Evolutionary conservation across 2,797 vertebrate species (phyloP), one percentile per base, ranked within the genome.

Genomic region (Sandelia bainsii): DNA sequence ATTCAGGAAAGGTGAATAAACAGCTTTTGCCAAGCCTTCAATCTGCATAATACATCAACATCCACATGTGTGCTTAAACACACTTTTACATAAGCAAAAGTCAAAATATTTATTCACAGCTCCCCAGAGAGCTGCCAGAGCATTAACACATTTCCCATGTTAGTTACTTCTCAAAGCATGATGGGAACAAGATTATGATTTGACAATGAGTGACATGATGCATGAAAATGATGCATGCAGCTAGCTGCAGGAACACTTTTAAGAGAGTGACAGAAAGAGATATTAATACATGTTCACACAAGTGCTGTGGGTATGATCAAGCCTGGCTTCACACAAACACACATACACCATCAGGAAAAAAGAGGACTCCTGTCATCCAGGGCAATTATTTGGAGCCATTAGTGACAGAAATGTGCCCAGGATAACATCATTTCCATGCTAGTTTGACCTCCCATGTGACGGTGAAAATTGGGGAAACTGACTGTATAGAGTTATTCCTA

Each of bases 51-150:
- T 25, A 25, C 25, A 29, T 29, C 27, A 29, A 29, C 27, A 29
- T 29, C 27, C 62, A 22, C 9, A 34, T 34, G 39, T 5, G 13
- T 5, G 11, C 60, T 62, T 60, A 68, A 59, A 69, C 53, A 62
- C 79, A 68, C 69, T 72, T 75, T 75, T 69, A 65, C 70, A 85
- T 57, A 49, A 29, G 78, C 57, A 61, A 84, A 81, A 80, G 77
- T 88, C 79, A 62, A 90, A 89, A 85, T 87, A 86, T 91, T 83
- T 87, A 88, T 82, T 80, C 83, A 82, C 79, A 62, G 69, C 87
- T 85, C 84, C 80, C 74, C 0, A 9, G 76, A 82, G 79, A 83
- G 77, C 60, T 74, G 70, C 69, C 72, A 83, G 44, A 66, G 72
- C 68, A 46, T 73, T 68, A 85, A 77, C 77, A 66, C 57, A 25